Percentiles rank a stretch among this genome's conserved stretches.
phyloP scores from a whole-genome alignment of 1,140 invertebrate genomes.

The Semibalanus balanoides region DNA sequence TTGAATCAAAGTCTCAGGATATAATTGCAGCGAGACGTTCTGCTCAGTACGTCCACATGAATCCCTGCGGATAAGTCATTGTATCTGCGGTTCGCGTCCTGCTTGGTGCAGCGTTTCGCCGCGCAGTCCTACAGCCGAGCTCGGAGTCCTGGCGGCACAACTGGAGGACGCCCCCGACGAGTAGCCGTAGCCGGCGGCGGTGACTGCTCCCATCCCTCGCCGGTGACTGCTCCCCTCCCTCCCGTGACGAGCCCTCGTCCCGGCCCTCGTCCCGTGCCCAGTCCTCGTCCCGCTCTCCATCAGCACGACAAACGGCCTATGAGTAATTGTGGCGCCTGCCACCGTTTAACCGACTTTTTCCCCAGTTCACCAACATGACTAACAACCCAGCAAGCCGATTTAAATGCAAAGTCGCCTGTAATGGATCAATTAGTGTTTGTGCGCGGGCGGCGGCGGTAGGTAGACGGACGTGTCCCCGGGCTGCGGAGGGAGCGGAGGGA shows the following conservation, averaged over 20 bases:
- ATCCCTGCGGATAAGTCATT: background rate
- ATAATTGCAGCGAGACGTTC: no score
- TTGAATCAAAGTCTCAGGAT: no score
- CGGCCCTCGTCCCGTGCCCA: background rate
- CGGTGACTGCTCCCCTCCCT: no score
- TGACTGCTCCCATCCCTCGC: no score
- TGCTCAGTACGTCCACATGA: no score
- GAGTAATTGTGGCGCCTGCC: background rate
- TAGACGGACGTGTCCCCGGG: no score
- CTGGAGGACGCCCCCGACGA: background rate
- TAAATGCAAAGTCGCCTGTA: background rate
- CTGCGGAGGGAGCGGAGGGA: no score
- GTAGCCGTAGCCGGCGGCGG: background rate
- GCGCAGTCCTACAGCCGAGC: no score
- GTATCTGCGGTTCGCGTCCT: no score
- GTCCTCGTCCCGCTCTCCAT: background rate
- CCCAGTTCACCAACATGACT: background rate
- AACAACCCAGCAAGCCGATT: background rate
- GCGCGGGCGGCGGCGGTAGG: no score
- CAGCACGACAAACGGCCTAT: background rate
- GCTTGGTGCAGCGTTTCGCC: no score
- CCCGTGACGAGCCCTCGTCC: background rate
- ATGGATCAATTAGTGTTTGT: constrained; percentile 1
- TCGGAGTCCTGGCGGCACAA: no score
- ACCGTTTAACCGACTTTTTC: background rate